A percentile compares a stretch with the other conserved stretches of the same genome.
phyloP scores from a whole-genome alignment of 2,888 invertebrate species.

The Rotaria magnacalcarata region DNA sequence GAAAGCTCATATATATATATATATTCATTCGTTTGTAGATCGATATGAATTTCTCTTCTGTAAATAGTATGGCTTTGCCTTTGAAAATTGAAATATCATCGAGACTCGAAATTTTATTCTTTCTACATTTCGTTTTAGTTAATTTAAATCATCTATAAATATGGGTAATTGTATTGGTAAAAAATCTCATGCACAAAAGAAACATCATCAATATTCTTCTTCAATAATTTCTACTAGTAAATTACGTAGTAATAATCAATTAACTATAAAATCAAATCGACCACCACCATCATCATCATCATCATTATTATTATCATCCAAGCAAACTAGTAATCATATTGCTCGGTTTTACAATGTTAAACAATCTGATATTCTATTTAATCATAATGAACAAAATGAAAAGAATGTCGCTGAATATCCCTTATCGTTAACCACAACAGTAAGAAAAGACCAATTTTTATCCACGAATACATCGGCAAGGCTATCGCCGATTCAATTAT shows the following conservation, averaged over 20 bases:
- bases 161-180: slow-evolving; percentile 32
- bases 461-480: neutral
- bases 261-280: neutral
- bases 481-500: neutral
- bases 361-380: neutral
- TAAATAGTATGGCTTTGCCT: neutral
- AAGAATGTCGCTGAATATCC: neutral
- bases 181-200: neutral
- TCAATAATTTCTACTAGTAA: neutral
- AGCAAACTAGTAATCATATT: neutral
- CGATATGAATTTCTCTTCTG: neutral
- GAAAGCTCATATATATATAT: neutral
- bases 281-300: no score
- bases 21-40: no score
- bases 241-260: neutral
- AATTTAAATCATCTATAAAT: neutral
- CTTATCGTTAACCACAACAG: neutral
- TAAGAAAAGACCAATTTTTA: neutral
- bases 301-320: no score
- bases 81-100: neutral
- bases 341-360: neutral
- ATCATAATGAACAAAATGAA: neutral
- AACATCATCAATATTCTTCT: neutral
- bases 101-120: no score
- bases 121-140: neutral